Evolutionary conservation across 2,888 invertebrate genomes (phyloP).

Genomic region (Polylopha cassiicola): DNA sequence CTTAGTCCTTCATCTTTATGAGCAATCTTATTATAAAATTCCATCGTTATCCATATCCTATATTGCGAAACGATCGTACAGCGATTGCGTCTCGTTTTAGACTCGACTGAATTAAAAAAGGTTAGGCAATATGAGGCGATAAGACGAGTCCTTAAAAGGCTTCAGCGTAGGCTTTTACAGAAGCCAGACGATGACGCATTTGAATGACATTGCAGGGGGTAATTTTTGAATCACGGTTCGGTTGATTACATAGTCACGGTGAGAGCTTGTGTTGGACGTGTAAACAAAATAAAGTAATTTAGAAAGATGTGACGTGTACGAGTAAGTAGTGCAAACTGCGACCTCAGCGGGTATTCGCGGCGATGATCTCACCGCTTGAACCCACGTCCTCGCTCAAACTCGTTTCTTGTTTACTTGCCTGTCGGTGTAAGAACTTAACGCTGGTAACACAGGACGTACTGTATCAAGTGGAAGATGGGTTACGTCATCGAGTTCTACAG

Average conservation of each 20-base stretch:
- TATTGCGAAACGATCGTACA: too few species aligned
- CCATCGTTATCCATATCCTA: too few species aligned
- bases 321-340: slow-evolving; percentile 61
- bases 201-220: neutral
- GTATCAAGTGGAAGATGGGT: slow-evolving; percentile 43
- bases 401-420: slow-evolving; percentile 72
- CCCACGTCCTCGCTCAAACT: slow-evolving; percentile 74
- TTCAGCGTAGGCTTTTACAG: slow-evolving; percentile 11
- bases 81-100: too few species aligned
- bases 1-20: slow-evolving; percentile 46
- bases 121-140: slow-evolving; percentile 14
- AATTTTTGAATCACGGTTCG: slow-evolving; percentile 26
- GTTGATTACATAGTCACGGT: slow-evolving; percentile 40
- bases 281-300: slow-evolving; percentile 50
- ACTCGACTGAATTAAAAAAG: slow-evolving; percentile 5
- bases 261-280: slow-evolving; percentile 45
- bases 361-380: slow-evolving; percentile 69
- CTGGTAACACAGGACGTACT: slow-evolving; percentile 57
- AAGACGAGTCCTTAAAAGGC: slow-evolving; percentile 16
- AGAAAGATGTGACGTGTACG: slow-evolving; percentile 63
- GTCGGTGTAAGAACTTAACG: slow-evolving; percentile 62
- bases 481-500: slow-evolving; percentile 49
- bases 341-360: slow-evolving; percentile 65
- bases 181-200: slow-evolving; percentile 3
- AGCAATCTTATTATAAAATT: slow-evolving; percentile 13